Conservation (phyloP, 2,113 vertebrate species). For the Puffinus mauretanicus region DNA sequence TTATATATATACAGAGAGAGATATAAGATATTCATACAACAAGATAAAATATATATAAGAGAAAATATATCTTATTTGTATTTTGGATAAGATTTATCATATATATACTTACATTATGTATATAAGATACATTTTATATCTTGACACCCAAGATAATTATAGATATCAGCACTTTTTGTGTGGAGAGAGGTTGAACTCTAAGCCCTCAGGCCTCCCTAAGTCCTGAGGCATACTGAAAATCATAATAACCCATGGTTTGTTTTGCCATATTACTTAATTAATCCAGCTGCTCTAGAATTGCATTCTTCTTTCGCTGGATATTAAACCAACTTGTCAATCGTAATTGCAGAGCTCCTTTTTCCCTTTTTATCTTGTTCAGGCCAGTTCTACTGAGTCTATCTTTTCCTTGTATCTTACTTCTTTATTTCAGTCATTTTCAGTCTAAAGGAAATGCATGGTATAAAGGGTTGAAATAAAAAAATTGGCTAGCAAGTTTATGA, state of each 20-base stretch:
- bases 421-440: constrained; percentile 32
- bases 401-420: background rate
- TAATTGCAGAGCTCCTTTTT: constrained; percentile 39
- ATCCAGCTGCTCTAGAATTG: constrained; percentile 37
- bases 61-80: background rate
- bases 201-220: background rate
- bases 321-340: constrained; percentile 76
- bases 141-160: constrained; percentile 14
- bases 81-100: background rate
- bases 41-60: background rate
- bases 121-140: background rate
- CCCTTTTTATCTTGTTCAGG: background rate
- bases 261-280: constrained; percentile 69
- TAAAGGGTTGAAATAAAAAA: background rate
- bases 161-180: constrained; percentile 16
- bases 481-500: background rate
- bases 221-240: constrained; percentile 37
- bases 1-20: background rate
- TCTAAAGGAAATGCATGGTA: background rate
- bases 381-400: background rate
- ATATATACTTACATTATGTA: background rate
- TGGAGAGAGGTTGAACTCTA: constrained; percentile 51
- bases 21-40: background rate
- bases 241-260: constrained; percentile 4
- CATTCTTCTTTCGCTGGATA: constrained; percentile 59